Conservation (phyloP, 2,888 invertebrate genomes). For the Leucophenga montana region DNA sequence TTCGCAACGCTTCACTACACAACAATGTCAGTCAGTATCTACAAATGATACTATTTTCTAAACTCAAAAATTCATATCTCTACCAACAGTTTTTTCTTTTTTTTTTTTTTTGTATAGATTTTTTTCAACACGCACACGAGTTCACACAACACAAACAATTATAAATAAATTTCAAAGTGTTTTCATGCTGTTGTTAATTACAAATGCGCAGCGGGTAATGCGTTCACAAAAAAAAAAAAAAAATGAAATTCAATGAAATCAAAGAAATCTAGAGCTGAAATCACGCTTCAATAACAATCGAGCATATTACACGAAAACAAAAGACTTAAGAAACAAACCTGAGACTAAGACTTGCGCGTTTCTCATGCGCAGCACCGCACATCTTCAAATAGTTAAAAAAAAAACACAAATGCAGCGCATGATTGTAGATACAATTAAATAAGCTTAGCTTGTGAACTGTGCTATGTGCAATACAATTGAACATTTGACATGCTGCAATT, state of each 20-base stretch:
- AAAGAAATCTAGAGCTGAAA: slow-evolving; percentile 7
- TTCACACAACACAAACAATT: slow-evolving; percentile 10
- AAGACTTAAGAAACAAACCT: slow-evolving; percentile 31
- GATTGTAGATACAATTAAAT: slow-evolving; percentile 21
- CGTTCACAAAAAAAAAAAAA: background rate
- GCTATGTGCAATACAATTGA: background rate
- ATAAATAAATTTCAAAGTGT: slow-evolving; percentile 10
- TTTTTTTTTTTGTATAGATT: background rate
- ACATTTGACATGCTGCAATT: slow-evolving; percentile 14
- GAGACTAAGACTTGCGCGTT: background rate
- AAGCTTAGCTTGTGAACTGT: background rate
- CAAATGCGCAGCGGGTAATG: slow-evolving; percentile 24
- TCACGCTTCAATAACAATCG: background rate
- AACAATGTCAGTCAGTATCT: slow-evolving; percentile 12
- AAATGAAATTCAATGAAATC: background rate
- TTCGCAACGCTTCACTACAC: background rate
- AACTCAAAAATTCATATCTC: background rate
- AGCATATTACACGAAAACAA: slow-evolving; percentile 19
- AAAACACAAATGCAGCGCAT: slow-evolving; percentile 11
- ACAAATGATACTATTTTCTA: slow-evolving; percentile 5
- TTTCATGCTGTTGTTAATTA: slow-evolving; percentile 28
- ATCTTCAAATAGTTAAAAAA: slow-evolving; percentile 10
- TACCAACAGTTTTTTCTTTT: background rate
- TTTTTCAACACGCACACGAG: slow-evolving; percentile 2
- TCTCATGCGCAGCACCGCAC: background rate